Evolutionary conservation across 1,140 invertebrate species (phyloP), one percentile per base, ranked within the genome.

Genomic region (Danaus melanippus): DNA sequence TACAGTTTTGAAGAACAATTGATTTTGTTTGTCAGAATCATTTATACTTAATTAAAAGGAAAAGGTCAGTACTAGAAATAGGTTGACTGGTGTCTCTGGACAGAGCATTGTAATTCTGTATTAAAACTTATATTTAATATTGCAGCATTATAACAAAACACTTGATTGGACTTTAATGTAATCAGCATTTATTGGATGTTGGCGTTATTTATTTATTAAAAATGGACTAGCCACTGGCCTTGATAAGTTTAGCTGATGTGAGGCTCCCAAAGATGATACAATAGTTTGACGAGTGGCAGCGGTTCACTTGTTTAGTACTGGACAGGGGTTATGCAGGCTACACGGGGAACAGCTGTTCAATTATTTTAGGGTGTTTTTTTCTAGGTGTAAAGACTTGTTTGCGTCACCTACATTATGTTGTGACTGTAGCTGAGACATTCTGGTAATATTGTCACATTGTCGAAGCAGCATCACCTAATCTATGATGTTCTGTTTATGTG

Each of bases 331-430:
- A 53, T 62, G 53, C 55, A 54, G 56, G 50, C 68, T 50, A 55
- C 56, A 62, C 67, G 66, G 55, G 66, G 68, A 58, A 60, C 64
- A 68, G 51, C 59, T 69, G 64, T 71, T 74, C 67, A 56, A 69
- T 70, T 79, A 84, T 80, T 86, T 79, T 86, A 86, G 81, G 84
- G 79, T 84, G 81, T 82, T 86, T 79, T 86, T 84, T 86, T 86
- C 84, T 86, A 86, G 84, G 84, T 86, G 59, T 82, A 79, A 81
- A 77, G 77, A 81, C 56, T 65, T 55, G 58, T 70, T 70, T 72
- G 68, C 71, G 64, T 71, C 64, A 73, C 67, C 65, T 59, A 64
- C 67, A 74, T 73, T 79, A 66, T 64, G 60, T 69, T 76, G 77
- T 79, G 76, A 82, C 72, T 71, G 69, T 81, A 82, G 76, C 74